phyloP scores from a whole-genome alignment of 1,140 invertebrate genomes.

The Fopius arisanus region DNA sequence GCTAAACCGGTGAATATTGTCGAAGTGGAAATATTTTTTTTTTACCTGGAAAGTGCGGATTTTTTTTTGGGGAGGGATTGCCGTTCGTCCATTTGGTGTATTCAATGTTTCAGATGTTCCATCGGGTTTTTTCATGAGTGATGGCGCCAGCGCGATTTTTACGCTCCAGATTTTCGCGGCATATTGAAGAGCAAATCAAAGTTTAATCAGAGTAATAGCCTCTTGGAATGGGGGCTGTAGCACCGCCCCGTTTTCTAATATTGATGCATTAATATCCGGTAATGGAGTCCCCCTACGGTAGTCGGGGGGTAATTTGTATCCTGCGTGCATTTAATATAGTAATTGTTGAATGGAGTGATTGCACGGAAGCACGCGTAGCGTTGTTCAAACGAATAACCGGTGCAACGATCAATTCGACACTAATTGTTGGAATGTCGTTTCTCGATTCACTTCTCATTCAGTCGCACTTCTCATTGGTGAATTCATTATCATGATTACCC shows the following conservation, averaged over 20 bases:
- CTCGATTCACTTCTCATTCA: not conserved
- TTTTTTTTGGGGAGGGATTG: too few relatives aligned
- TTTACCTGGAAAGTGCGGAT: constrained; percentile 14
- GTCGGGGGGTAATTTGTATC: not conserved
- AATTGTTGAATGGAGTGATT: constrained; percentile 15
- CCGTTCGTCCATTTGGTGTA: too few relatives aligned
- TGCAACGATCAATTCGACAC: constrained; percentile 13
- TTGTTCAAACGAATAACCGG: not conserved
- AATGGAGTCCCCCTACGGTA: not conserved
- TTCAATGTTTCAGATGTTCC: too few relatives aligned
- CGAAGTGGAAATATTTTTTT: constrained; percentile 29
- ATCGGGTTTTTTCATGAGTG: too few relatives aligned
- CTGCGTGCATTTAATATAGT: constrained; percentile 19
- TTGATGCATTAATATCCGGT: constrained; percentile 17
- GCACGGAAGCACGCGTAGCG: constrained; percentile 17
- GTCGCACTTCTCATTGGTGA: not conserved
- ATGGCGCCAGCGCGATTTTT: too few relatives aligned
- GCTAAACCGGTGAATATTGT: constrained; percentile 31
- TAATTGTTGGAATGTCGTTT: constrained; percentile 19
- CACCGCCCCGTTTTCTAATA: constrained; percentile 18
- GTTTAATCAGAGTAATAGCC: not conserved
- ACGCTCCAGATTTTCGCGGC: too few relatives aligned
- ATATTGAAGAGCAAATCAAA: not conserved
- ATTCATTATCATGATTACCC: not conserved
- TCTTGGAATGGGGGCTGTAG: not conserved